These are phyloP conservation scores for Drosophila mimica DNA, from an alignment of 2,888 invertebrate genomes.

Conservation along the genomic window DNA sequence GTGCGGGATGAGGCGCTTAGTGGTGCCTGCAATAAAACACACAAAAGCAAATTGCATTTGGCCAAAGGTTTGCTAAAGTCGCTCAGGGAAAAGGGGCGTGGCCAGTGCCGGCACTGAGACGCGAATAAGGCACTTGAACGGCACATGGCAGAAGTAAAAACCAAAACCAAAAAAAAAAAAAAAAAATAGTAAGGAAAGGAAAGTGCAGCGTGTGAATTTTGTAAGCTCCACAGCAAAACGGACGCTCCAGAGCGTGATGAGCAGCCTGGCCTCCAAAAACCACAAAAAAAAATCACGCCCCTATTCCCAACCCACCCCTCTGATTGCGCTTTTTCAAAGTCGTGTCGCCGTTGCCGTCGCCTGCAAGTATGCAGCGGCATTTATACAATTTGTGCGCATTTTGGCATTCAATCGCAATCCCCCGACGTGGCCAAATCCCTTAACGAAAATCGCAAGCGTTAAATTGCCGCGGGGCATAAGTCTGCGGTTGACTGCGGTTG, in stretches of 20 bases:
- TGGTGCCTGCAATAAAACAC: constrained; percentile 51
- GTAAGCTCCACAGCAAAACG: constrained; percentile 55
- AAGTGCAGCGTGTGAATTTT: constrained; percentile 73
- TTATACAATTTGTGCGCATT: constrained; percentile 73
- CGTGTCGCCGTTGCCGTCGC: constrained; percentile 8
- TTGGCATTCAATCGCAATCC: constrained; percentile 72
- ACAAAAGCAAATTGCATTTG: constrained; percentile 76
- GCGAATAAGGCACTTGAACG: constrained; percentile 22
- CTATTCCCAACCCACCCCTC: background rate
- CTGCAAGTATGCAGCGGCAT: constrained; percentile 55
- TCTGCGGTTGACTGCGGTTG: constrained; percentile 54
- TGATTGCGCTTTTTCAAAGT: constrained; percentile 53
- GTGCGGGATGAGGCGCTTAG: constrained; percentile 3
- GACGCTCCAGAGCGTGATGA: constrained; percentile 44
- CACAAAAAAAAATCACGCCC: background rate
- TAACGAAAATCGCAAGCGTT: constrained; percentile 74
- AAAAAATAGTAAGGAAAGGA: background rate
- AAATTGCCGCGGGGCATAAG: constrained; percentile 72
- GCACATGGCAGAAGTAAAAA: constrained; percentile 9
- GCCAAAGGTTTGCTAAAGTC: constrained; percentile 30
- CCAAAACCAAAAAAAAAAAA: background rate
- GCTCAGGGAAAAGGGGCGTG: constrained; percentile 1
- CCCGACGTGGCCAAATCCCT: constrained; percentile 61
- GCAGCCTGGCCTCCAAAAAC: constrained; percentile 8
- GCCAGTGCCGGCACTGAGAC: constrained; percentile 5